Evolutionary conservation across 2,888 invertebrate species (phyloP), one percentile per base, ranked within the genome.

Genomic region (Spodoptera littoralis): DNA sequence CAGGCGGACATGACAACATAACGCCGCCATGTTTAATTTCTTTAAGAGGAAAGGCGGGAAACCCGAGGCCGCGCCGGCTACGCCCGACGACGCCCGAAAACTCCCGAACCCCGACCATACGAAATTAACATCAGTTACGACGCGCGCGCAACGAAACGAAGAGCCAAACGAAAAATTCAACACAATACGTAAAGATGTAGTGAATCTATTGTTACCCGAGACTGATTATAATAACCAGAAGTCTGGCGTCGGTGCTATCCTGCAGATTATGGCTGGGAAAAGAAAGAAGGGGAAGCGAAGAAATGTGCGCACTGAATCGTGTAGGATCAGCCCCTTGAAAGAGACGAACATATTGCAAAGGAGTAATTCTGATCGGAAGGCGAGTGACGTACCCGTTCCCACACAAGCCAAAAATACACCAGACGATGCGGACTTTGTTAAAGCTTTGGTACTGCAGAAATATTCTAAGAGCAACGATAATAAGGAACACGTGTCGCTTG

Each of bases 181-280:
- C 70, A 83, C 86, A 60, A 81, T 84, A 62, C 84, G 89, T 60
- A 94, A 94, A 85, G 92, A 94, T 93, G 94, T 94, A 89, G 92
- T 94, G 62, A 94, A 94, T 80, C 76, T 94, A 22, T 81, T 94
- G 1, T 82, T 94, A 67, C 94, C 94, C 22, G 85, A 90, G 63
- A 92, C 91, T 4, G 88, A 92, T 65, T 94, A 94, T 84, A 87
- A 81, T 45, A 87, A 81, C 48, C 91, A 92, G 69, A 94, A 91
- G 78, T 85, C 87, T 60, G 91, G 91, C 44, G 93, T 94, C 41
- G 88, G 93, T 54, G 91, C 91, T 1, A 85, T 95, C 36, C 81
- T 95, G 11, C 89, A 93, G 66, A 94, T 93, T 50, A 95, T 95
- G 95, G 94, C 92, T 24, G 93, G 95, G 0, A 94, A 93, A 70